phyloP scores from a whole-genome alignment of 2,797 vertebrate species.

The Amblyraja radiata region DNA sequence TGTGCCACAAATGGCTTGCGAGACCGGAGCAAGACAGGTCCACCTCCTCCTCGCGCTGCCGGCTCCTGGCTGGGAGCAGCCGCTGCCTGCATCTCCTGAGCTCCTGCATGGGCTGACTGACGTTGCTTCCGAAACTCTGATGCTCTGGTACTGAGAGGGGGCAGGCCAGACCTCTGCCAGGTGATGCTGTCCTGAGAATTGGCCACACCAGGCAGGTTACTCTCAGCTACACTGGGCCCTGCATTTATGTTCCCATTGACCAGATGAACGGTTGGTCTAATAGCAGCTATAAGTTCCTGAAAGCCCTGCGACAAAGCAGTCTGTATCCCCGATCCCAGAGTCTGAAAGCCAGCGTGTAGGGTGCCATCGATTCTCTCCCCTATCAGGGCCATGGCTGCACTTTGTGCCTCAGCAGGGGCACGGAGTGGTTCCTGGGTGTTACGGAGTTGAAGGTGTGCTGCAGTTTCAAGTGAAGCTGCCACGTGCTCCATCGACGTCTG shows the following conservation, averaged over 20 bases:
- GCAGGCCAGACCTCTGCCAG: neutral
- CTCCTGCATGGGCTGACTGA: neutral
- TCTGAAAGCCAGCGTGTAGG: constrained; percentile 8
- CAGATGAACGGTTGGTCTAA: neutral
- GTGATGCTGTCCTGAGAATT: neutral
- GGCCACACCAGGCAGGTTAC: neutral
- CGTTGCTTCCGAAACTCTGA: neutral
- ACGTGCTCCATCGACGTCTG: constrained; percentile 16
- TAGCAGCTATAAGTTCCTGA: constrained; percentile 17
- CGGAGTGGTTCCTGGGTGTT: neutral
- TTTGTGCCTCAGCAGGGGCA: neutral
- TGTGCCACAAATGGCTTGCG: neutral
- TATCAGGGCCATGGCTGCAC: neutral
- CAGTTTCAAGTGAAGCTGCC: constrained; percentile 16
- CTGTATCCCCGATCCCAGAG: neutral
- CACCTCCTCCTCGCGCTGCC: neutral
- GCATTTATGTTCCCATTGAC: constrained; percentile 16
- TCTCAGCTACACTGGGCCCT: neutral
- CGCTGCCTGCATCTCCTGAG: neutral
- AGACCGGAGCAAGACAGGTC: neutral
- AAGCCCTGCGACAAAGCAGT: constrained; percentile 7
- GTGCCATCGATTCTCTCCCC: constrained; percentile 21
- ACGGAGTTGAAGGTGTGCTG: neutral
- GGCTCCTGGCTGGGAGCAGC: neutral
- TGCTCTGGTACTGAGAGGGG: neutral